These are phyloP conservation scores for Trinorchestia longiramus DNA, from an alignment of 1,140 invertebrate species.

Conservation along the genomic window DNA sequence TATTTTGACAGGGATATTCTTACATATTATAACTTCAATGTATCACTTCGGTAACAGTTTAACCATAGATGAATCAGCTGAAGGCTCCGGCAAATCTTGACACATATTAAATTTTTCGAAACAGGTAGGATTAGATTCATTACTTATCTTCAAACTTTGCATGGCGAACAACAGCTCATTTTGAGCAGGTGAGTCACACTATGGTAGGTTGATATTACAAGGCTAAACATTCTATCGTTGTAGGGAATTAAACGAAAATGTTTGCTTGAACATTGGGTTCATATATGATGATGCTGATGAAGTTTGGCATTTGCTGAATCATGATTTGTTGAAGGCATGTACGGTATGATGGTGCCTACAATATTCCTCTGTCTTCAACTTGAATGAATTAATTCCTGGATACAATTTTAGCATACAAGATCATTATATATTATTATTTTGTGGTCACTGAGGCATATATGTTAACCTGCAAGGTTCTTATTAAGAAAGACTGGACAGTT, in stretches of 20 bases:
- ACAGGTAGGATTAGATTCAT: background rate
- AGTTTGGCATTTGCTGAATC: too few species aligned
- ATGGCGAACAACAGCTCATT: background rate
- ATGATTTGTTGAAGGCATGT: too few species aligned
- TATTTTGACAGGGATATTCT: background rate
- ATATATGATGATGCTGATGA: background rate
- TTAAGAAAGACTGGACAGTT: too few species aligned
- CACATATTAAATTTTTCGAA: too few species aligned
- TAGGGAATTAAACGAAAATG: background rate
- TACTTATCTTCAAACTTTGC: background rate
- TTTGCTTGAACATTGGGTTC: background rate
- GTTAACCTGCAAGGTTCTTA: too few species aligned
- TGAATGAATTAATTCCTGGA: too few species aligned
- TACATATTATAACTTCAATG: background rate
- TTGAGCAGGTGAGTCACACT: background rate
- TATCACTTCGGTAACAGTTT: background rate
- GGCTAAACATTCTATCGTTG: background rate
- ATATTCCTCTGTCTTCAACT: too few species aligned
- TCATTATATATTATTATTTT: too few species aligned
- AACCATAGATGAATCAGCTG: background rate
- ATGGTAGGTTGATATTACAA: background rate
- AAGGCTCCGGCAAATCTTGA: background rate
- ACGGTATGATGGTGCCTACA: too few species aligned
- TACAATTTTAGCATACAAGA: too few species aligned
- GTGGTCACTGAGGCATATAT: too few species aligned